Conservation (phyloP, 2,113 vertebrate genomes). For the Xiphophorus maculatus region DNA sequence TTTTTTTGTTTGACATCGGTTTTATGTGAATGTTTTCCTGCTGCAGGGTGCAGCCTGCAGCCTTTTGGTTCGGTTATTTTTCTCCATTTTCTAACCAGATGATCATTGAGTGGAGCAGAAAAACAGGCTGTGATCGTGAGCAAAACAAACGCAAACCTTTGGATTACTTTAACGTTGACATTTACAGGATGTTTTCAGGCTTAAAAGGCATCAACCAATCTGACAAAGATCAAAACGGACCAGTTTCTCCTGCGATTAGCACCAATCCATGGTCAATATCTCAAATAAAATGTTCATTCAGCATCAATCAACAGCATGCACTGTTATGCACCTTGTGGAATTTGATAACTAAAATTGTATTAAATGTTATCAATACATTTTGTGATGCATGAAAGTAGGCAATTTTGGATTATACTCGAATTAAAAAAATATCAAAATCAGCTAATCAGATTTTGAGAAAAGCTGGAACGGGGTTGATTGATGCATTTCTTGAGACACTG, state of each 20-base stretch:
- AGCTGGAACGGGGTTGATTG: no score
- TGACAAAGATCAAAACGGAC: neutral
- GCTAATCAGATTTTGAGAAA: no score
- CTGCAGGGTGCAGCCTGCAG: neutral
- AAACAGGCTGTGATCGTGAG: neutral
- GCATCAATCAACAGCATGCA: neutral
- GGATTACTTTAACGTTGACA: neutral
- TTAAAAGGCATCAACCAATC: neutral
- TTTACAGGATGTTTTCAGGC: neutral
- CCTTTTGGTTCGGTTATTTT: neutral
- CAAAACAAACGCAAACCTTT: neutral
- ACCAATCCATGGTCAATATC: neutral
- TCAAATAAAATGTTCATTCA: neutral
- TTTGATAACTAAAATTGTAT: no score
- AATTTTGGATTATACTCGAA: no score
- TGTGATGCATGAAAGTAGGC: no score
- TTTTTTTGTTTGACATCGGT: conserved; percentile 33
- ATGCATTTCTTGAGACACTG: no score
- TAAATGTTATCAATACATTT: no score
- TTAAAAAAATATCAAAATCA: no score
- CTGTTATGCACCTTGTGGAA: no score
- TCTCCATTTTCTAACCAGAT: neutral
- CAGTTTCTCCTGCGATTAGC: neutral
- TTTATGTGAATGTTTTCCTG: conserved; percentile 29
- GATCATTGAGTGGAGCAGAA: neutral